Percentiles rank a stretch among this genome's conserved stretches.
Evolutionary conservation across 2,113 vertebrate genomes (phyloP).

Genomic region (Etia nguti): DNA sequence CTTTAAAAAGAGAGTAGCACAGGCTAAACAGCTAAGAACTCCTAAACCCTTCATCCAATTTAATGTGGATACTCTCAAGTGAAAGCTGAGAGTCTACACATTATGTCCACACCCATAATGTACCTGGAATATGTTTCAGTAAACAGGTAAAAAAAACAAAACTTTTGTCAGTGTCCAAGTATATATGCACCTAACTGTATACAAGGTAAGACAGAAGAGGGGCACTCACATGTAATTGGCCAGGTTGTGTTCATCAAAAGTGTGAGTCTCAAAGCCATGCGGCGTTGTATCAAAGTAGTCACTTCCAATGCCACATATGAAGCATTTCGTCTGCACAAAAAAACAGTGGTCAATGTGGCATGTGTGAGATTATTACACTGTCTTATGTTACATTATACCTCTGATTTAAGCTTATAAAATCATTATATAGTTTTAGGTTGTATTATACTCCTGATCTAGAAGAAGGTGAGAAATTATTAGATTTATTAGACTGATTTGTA

Average conservation of each 20-base stretch:
- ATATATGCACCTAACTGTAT: not conserved
- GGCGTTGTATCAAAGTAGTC: conserved; percentile 92
- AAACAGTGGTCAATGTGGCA: not conserved
- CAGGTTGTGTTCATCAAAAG: conserved; percentile 88
- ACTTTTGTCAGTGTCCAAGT: not conserved
- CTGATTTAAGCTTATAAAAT: too few relatives aligned
- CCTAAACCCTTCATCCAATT: not conserved
- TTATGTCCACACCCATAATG: not conserved
- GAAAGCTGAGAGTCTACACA: not conserved
- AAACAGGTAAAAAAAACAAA: not conserved
- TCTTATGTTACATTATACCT: too few relatives aligned
- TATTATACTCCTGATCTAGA: too few relatives aligned
- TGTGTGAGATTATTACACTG: too few relatives aligned
- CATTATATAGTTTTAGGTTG: too few relatives aligned
- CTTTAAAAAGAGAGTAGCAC: not conserved
- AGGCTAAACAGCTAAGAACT: not conserved
- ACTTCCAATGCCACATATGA: conserved; percentile 90
- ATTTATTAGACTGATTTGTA: too few relatives aligned
- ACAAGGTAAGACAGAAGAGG: not conserved
- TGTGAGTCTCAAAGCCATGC: conserved; percentile 90
- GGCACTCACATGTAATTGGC: conserved; percentile 82
- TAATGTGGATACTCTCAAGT: not conserved
- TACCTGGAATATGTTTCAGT: not conserved
- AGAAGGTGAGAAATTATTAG: too few relatives aligned
- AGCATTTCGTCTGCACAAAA: conserved; percentile 84